Conservation (phyloP, 2,888 invertebrate genomes). For the Cryptocephalus moraei region DNA sequence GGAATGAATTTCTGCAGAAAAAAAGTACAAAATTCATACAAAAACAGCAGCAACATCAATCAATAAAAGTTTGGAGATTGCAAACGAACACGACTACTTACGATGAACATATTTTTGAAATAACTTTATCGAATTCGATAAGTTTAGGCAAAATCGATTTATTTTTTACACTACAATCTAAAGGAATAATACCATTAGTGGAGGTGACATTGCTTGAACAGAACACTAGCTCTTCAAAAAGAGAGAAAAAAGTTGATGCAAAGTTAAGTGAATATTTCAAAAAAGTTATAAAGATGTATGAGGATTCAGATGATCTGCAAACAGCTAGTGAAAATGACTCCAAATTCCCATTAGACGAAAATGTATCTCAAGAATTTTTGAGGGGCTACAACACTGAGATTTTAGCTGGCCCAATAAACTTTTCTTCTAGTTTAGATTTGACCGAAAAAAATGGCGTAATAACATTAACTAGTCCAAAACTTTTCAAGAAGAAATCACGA, state of each 20-base stretch:
- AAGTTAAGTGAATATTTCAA: no score
- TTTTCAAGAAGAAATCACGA: slow-evolving; percentile 66
- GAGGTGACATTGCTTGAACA: slow-evolving; percentile 53
- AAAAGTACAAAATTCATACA: slow-evolving; percentile 61
- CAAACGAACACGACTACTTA: slow-evolving; percentile 82
- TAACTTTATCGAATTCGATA: slow-evolving; percentile 70
- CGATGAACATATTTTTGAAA: slow-evolving; percentile 87
- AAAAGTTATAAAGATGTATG: no score
- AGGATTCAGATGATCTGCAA: no score
- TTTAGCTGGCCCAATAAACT: slow-evolving; percentile 76
- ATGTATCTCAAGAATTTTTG: slow-evolving; percentile 63
- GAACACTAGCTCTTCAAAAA: slow-evolving; percentile 7
- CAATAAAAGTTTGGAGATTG: slow-evolving; percentile 78
- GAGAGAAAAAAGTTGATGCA: no score
- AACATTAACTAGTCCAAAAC: slow-evolving; percentile 76
- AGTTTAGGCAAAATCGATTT: slow-evolving; percentile 82
- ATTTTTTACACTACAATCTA: slow-evolving; percentile 72
- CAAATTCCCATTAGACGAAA: slow-evolving; percentile 41
- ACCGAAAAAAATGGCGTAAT: slow-evolving; percentile 77
- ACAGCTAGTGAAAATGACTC: slow-evolving; percentile 29
- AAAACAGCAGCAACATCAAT: slow-evolving; percentile 76
- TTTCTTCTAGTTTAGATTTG: slow-evolving; percentile 72
- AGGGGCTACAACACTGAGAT: slow-evolving; percentile 84
- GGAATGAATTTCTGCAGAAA: slow-evolving; percentile 80
- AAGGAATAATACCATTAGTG: slow-evolving; percentile 67